phyloP scores from a whole-genome alignment of 2,888 invertebrate genomes.

The Trichogramma evanescens region DNA sequence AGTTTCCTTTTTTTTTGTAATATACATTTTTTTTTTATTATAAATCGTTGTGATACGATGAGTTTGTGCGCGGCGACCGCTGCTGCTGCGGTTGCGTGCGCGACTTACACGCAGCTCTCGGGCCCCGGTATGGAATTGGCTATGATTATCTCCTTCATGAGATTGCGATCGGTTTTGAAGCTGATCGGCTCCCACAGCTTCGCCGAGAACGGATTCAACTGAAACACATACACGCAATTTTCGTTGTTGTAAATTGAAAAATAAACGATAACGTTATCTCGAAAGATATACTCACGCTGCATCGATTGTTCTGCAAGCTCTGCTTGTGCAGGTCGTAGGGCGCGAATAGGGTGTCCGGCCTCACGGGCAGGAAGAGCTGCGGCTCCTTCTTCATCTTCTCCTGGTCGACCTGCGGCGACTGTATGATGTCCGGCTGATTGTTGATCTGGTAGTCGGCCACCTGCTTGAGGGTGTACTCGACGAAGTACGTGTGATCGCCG shows the following conservation, averaged over 20 bases:
- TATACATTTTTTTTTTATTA: no score
- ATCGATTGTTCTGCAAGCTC: slow-evolving; percentile 43
- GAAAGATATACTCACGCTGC: slow-evolving; percentile 37
- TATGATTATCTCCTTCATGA: slow-evolving; percentile 55
- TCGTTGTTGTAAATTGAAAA: not conserved
- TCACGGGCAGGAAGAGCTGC: slow-evolving; percentile 45
- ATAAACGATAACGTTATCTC: not conserved
- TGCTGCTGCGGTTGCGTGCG: slow-evolving; percentile 15
- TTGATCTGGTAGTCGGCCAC: slow-evolving; percentile 44
- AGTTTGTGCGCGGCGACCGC: slow-evolving; percentile 24
- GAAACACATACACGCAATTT: slow-evolving; percentile 4
- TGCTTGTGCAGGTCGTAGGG: slow-evolving; percentile 46
- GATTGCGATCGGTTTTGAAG: slow-evolving; percentile 44
- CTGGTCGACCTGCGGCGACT: slow-evolving; percentile 56
- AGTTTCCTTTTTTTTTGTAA: no score
- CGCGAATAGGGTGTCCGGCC: slow-evolving; percentile 45
- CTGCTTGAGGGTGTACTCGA: slow-evolving; percentile 69
- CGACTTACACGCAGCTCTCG: slow-evolving; percentile 74
- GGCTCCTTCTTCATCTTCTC: slow-evolving; percentile 43
- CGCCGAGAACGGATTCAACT: slow-evolving; percentile 45
- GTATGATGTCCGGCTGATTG: slow-evolving; percentile 71
- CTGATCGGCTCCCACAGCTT: slow-evolving; percentile 47
- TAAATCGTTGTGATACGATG: no score
- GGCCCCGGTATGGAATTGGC: slow-evolving; percentile 81
- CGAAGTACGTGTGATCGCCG: slow-evolving; percentile 76